Base-by-base conservation (phyloP, 2,113 vertebrate species). In the Sebastes fasciatus region DNA sequence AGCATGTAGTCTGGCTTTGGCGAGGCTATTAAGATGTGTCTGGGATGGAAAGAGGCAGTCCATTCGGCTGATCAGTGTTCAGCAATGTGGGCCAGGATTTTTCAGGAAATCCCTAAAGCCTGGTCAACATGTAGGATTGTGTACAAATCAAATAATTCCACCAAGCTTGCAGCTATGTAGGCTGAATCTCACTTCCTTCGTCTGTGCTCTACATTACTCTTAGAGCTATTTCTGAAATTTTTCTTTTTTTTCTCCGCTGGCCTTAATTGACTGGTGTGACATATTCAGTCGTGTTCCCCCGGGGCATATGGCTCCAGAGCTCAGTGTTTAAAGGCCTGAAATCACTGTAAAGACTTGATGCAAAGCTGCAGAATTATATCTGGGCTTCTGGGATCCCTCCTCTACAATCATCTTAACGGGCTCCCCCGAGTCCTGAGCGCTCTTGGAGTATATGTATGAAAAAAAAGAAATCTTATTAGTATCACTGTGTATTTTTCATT, bases 231-330 rank as follows among this genome's bases (percentile, higher is more conserved):
- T 84, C 57, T 81, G 51, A 80, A 66, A n/a, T 62, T n/a, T 61
- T 26, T 57, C 42, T 57, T 49, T 57, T 54, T 48, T 55, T 73
- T 19, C 61, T 74, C 46, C 43, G 54, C 79, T 77, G 60, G 65
- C 60, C 74, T 77, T 84, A 92, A 84, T 82, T 90, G 91, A 86
- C 67, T 86, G 78, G 62, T 42, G 75, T 78, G 74, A 86, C 79
- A 83, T 74, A 89, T 83, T 85, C 87, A 84, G 72, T 54, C 4
- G 2, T 46, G 51, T 64, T 89, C 83, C 73, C 75, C 66, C 43
- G 34, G 78, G 40, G 79, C 54, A 74, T 40, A 51, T 48, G 14
- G 23, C 76, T 83, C 65, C 66, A 54, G 80, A 64, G 70, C 70
- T 1, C 34, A 43, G 76, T 57, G 72, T 82, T 62, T 76, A 80